Conservation (phyloP, 2,113 vertebrate genomes). For the Phalacrocorax brasilianus region DNA sequence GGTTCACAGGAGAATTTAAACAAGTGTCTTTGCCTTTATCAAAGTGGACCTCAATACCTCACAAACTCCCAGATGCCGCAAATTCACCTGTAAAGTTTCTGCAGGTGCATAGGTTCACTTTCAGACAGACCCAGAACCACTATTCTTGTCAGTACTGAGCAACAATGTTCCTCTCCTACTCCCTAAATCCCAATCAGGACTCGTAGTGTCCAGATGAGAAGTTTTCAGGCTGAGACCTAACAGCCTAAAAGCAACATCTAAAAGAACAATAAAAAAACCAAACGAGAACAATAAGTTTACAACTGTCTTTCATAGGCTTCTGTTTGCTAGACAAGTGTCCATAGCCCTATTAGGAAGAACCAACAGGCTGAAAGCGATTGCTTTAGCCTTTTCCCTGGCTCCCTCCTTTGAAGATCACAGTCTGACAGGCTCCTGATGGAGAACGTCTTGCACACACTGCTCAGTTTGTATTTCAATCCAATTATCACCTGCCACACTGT, state of each 20-base stretch:
- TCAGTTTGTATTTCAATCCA: background rate
- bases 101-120: background rate
- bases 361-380: accelerated
- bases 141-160: background rate
- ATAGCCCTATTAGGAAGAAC: background rate
- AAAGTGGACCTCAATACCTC: background rate
- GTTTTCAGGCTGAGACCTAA: background rate
- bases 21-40: background rate
- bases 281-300: background rate
- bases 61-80: background rate
- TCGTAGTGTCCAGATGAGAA: background rate
- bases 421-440: background rate
- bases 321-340: background rate
- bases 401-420: background rate
- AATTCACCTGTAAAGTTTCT: background rate
- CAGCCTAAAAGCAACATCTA: background rate
- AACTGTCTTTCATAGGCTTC: background rate
- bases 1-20: background rate
- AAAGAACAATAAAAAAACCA: background rate
- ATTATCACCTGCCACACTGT: background rate
- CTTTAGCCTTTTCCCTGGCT: background rate
- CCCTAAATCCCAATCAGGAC: background rate
- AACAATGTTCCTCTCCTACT: background rate
- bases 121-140: background rate
- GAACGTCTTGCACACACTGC: background rate